Percentiles rank a stretch among this genome's conserved stretches.
Conservation (phyloP, 2,113 vertebrate genomes). For the Orcinus orca region DNA sequence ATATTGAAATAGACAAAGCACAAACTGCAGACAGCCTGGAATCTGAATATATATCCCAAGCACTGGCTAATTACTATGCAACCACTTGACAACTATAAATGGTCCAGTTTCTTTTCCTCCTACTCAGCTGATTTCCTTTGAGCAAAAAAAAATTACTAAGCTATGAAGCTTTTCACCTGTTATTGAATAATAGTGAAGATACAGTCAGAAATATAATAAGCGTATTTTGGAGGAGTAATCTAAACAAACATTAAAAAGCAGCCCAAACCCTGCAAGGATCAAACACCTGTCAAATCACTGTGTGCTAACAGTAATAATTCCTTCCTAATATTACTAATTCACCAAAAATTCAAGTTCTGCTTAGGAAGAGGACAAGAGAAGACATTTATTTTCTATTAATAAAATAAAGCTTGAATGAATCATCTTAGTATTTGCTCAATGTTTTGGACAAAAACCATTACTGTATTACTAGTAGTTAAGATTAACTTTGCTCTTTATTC, state of each 20-base stretch:
- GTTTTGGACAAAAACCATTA: background rate
- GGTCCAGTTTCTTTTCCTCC: background rate
- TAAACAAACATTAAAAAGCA: background rate
- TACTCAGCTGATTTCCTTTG: background rate
- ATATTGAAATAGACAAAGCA: constrained; percentile 17
- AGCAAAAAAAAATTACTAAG: background rate
- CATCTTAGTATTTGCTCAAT: background rate
- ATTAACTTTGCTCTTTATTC: background rate
- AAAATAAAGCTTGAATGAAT: background rate
- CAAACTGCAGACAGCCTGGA: background rate
- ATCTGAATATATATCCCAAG: background rate
- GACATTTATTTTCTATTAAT: background rate
- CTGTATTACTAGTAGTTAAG: background rate
- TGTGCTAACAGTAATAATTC: background rate
- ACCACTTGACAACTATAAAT: background rate
- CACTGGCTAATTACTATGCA: background rate
- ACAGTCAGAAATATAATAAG: background rate
- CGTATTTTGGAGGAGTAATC: background rate
- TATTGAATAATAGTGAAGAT: background rate
- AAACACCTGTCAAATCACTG: background rate
- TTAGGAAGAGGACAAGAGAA: constrained; percentile 7
- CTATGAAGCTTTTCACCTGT: constrained; percentile 13
- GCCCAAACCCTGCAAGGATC: background rate
- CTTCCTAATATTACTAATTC: background rate
- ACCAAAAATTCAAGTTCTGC: background rate